Conservation (phyloP, 1,140 invertebrate genomes). For the Bombus haemorrhoidalis region DNA sequence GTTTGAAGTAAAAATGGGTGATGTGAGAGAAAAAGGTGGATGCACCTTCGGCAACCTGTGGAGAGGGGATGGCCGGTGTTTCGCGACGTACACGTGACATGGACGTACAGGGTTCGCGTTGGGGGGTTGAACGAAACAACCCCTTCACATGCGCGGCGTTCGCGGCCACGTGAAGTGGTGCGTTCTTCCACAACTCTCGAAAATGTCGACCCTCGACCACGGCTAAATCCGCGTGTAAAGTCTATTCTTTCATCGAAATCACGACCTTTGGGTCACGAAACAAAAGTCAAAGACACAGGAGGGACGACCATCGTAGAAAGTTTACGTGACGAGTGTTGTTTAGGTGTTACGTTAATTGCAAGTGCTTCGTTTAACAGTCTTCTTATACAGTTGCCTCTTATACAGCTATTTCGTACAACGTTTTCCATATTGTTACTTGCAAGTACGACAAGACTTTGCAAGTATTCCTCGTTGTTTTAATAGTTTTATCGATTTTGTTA, state of each 20-base stretch:
- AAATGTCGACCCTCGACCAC: slow-evolving; percentile 64
- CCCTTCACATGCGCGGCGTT: slow-evolving; percentile 75
- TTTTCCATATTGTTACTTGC: too few species aligned
- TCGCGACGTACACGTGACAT: slow-evolving; percentile 75
- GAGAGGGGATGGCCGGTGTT: slow-evolving; percentile 61
- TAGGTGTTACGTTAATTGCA: not conserved
- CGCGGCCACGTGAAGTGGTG: slow-evolving; percentile 71
- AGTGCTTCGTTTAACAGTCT: slow-evolving; percentile 23
- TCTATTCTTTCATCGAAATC: not conserved
- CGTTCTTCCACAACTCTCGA: slow-evolving; percentile 55
- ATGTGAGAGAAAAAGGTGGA: slow-evolving; percentile 26
- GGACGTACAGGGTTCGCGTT: slow-evolving; percentile 49
- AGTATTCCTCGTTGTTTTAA: not conserved
- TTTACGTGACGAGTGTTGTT: not conserved
- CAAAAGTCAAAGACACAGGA: not conserved
- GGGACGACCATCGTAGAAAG: not conserved
- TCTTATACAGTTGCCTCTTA: not conserved
- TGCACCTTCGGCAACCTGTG: slow-evolving; percentile 37
- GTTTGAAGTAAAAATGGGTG: not conserved
- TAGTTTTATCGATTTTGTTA: not conserved
- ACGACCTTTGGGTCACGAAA: not conserved
- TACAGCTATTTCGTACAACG: too few species aligned
- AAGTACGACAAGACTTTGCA: not conserved
- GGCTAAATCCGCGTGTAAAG: slow-evolving; percentile 33
- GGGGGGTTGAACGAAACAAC: slow-evolving; percentile 74